These are phyloP conservation scores for Cepaea nemoralis DNA, from an alignment of 1,140 invertebrate species.

Conservation along the genomic window DNA sequence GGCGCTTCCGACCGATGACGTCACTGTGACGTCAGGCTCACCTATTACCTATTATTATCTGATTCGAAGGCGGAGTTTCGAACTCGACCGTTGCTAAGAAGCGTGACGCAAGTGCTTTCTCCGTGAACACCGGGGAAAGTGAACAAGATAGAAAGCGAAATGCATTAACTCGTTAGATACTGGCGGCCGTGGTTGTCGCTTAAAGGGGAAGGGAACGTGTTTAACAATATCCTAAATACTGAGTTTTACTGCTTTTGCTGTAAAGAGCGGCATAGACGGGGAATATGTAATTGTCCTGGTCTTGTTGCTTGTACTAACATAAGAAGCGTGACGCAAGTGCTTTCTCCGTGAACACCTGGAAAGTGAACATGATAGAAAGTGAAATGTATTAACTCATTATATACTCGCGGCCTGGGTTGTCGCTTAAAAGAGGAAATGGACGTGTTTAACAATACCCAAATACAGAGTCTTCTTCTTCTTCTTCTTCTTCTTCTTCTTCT, in stretches of 20 bases:
- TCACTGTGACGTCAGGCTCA: constrained; percentile 51
- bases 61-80: constrained; percentile 57
- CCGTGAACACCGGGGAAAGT: background rate
- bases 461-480: too few species aligned
- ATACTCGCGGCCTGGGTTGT: too few species aligned
- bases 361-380: constrained; percentile 15
- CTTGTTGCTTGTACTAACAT: background rate
- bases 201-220: too few species aligned
- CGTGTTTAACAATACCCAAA: background rate
- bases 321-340: constrained; percentile 44
- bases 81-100: constrained; percentile 53
- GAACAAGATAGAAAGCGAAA: constrained; percentile 4
- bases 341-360: background rate
- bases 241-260: too few species aligned
- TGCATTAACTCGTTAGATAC: too few species aligned
- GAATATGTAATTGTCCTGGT: background rate
- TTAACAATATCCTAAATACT: background rate
- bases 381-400: background rate
- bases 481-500: background rate
- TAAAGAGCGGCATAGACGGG: too few species aligned
- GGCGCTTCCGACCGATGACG: constrained; percentile 44
- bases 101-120: constrained; percentile 35
- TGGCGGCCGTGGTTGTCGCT: too few species aligned
- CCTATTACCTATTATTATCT: constrained; percentile 45
- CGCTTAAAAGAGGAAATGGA: too few species aligned